Evolutionary conservation across 2,797 vertebrate genomes (phyloP).

Genomic region (Pseudomugil tenellus): DNA sequence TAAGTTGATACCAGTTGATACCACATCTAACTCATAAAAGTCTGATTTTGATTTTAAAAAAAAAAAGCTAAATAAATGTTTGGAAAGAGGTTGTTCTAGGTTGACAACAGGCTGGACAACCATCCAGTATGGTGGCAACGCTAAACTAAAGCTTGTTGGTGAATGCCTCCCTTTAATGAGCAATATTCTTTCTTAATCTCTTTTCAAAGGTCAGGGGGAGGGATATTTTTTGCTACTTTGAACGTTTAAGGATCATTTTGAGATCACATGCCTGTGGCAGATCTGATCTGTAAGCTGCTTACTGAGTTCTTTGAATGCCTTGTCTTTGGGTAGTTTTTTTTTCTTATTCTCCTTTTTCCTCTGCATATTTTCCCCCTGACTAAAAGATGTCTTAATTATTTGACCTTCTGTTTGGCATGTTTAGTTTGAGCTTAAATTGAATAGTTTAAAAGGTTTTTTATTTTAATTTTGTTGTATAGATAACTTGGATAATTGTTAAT

Average conservation of each 20-base stretch:
- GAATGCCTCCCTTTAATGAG: slow-evolving; percentile 76
- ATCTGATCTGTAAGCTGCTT: slow-evolving; percentile 84
- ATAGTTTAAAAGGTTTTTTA: neutral
- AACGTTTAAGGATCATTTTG: slow-evolving; percentile 80
- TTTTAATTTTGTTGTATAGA: neutral
- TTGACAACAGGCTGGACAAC: slow-evolving; percentile 22
- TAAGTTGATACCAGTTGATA: too few relatives aligned
- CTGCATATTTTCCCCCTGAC: slow-evolving; percentile 37
- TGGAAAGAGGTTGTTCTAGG: slow-evolving; percentile 23
- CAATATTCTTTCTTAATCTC: slow-evolving; percentile 77
- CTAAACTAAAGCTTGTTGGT: slow-evolving; percentile 49
- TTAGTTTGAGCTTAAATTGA: neutral
- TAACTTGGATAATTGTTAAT: neutral
- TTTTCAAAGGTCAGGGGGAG: slow-evolving; percentile 75
- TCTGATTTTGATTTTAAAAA: neutral
- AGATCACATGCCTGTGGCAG: slow-evolving; percentile 82
- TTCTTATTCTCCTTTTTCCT: slow-evolving; percentile 28
- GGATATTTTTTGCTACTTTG: slow-evolving; percentile 81
- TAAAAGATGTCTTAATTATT: slow-evolving; percentile 38
- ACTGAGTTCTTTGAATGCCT: slow-evolving; percentile 85
- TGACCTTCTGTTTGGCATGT: slow-evolving; percentile 3
- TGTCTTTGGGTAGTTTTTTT: slow-evolving; percentile 63
- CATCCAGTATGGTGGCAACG: slow-evolving; percentile 41
- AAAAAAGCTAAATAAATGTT: neutral
- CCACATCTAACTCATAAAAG: neutral